phyloP scores from a whole-genome alignment of 2,113 vertebrate genomes.

The Erpornis zantholeuca region DNA sequence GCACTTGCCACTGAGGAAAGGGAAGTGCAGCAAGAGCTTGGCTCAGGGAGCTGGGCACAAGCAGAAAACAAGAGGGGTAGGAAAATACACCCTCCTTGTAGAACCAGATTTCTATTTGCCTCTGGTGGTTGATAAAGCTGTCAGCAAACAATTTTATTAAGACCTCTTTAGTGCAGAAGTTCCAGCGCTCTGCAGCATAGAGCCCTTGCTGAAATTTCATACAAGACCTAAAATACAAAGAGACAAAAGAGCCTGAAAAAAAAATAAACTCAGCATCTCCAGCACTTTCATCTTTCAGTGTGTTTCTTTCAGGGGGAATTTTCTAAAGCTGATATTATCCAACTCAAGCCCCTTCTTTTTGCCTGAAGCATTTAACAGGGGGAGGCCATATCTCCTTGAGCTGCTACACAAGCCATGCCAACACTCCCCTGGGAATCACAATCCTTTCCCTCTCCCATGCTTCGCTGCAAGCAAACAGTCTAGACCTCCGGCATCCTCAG shows the following conservation, averaged over 20 bases:
- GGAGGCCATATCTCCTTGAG: neutral
- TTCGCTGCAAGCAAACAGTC: neutral
- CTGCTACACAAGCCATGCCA: neutral
- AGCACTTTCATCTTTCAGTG: neutral
- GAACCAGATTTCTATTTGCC: neutral
- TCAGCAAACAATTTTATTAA: neutral
- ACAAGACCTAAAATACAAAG: neutral
- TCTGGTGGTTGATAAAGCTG: neutral
- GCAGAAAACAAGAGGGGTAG: neutral
- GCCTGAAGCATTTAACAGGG: accelerated
- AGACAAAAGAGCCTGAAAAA: neutral
- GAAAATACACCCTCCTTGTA: neutral
- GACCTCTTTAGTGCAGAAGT: neutral
- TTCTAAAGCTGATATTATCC: neutral
- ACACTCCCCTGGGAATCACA: accelerated
- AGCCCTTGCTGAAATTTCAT: neutral
- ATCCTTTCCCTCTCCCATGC: neutral
- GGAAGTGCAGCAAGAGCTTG: neutral
- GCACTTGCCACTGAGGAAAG: neutral
- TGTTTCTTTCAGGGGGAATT: neutral
- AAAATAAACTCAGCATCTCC: neutral
- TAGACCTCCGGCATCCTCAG: neutral
- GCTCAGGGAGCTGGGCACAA: neutral
- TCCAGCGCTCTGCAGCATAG: neutral
- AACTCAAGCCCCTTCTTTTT: neutral